Percentiles rank a stretch among this genome's conserved stretches.
Evolutionary conservation across 1,140 invertebrate species (phyloP).

Genomic region (Venturia canescens): DNA sequence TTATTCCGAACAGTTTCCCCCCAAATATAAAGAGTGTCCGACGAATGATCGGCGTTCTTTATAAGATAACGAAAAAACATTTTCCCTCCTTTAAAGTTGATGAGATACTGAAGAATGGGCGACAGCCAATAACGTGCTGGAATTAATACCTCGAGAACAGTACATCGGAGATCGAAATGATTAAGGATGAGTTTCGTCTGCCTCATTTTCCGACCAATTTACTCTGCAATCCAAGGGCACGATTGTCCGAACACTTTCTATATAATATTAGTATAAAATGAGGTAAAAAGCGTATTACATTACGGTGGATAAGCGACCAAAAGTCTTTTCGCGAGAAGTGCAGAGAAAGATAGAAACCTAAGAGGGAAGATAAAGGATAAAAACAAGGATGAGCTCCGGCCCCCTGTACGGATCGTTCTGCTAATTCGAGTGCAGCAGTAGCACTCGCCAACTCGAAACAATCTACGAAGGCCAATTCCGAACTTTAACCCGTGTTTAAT

Average conservation of each 20-base stretch:
- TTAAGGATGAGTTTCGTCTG: too few species aligned
- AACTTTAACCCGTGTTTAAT: conserved; percentile 44
- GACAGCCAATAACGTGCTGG: too few species aligned
- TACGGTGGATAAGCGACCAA: background rate
- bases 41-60: too few species aligned
- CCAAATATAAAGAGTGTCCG: background rate
- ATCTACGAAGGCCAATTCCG: conserved; percentile 41
- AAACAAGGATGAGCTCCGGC: background rate
- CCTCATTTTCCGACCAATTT: too few species aligned
- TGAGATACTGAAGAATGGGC: too few species aligned
- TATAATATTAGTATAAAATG: background rate
- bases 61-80: too few species aligned
- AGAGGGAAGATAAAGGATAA: background rate
- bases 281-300: background rate
- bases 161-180: too few species aligned
- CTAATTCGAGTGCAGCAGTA: conserved; percentile 33
- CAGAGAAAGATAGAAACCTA: too few species aligned
- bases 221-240: too few species aligned
- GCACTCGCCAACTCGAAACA: conserved; percentile 39
- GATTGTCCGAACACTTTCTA: too few species aligned
- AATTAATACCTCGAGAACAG: too few species aligned
- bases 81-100: too few species aligned
- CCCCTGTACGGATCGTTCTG: conserved; percentile 17
- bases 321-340: conserved; percentile 5
- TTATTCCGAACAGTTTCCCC: background rate